These are phyloP conservation scores for Xylocampa areola DNA, from an alignment of 2,888 invertebrate species.

Conservation along the genomic window DNA sequence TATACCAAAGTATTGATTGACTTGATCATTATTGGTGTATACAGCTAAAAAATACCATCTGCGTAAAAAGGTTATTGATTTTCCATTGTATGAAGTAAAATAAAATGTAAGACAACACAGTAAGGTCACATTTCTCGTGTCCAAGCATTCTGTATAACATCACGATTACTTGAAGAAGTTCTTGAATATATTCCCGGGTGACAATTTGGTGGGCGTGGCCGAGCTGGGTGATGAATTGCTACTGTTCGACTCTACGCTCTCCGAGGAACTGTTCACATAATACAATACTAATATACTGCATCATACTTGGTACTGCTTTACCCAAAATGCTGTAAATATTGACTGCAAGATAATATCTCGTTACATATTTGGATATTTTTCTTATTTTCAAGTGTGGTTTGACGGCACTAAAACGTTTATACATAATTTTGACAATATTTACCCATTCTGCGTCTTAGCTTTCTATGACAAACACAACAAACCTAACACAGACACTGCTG, in stretches of 20 bases:
- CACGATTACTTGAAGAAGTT: slow-evolving; percentile 97
- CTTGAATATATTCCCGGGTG: slow-evolving; percentile 97
- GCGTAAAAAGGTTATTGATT: too few relatives aligned
- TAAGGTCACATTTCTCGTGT: slow-evolving; percentile 54
- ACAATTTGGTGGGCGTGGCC: slow-evolving; percentile 93
- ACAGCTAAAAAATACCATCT: too few relatives aligned
- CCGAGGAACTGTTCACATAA: slow-evolving; percentile 71
- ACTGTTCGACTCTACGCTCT: slow-evolving; percentile 85
- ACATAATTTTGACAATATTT: not conserved
- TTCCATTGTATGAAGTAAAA: too few relatives aligned
- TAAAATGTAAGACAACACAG: not conserved
- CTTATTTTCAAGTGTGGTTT: too few relatives aligned
- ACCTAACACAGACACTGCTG: slow-evolving; percentile 19
- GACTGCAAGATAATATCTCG: too few relatives aligned
- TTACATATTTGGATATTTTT: not conserved
- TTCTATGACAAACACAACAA: slow-evolving; percentile 21
- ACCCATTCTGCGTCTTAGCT: not conserved
- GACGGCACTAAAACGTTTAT: too few relatives aligned
- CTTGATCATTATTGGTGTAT: too few relatives aligned
- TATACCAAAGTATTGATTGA: too few relatives aligned
- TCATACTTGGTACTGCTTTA: slow-evolving; percentile 14
- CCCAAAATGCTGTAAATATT: slow-evolving; percentile 3
- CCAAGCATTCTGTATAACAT: slow-evolving; percentile 71
- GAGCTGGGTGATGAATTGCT: slow-evolving; percentile 83
- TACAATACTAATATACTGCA: slow-evolving; percentile 34